Conservation (phyloP, 2,113 vertebrate species). For the Origma solitaria region DNA sequence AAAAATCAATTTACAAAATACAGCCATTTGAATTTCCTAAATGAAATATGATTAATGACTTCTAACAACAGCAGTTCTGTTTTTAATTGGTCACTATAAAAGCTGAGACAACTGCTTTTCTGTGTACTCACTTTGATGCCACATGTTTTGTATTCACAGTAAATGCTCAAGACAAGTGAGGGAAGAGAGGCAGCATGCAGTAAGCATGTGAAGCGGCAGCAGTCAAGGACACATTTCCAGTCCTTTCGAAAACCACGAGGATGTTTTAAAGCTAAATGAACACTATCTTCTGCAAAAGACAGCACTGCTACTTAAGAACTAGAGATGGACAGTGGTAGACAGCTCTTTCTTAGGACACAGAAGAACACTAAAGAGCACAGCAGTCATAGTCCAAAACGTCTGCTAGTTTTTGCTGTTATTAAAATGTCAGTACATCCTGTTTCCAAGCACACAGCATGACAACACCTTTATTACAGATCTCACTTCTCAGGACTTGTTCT, state of each 20-base stretch:
- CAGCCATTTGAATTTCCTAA: background rate
- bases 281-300: background rate
- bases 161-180: background rate
- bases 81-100: background rate
- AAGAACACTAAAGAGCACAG: background rate
- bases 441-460: background rate
- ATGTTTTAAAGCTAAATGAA: background rate
- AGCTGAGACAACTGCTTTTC: background rate
- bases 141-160: accelerated
- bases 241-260: background rate
- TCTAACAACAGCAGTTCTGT: background rate
- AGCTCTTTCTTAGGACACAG: background rate
- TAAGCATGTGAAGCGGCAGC: background rate
- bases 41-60: background rate
- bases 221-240: background rate
- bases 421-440: background rate
- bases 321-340: background rate
- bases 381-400: background rate
- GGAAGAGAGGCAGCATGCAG: background rate
- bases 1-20: background rate
- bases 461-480: background rate
- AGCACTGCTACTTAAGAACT: background rate
- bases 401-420: background rate
- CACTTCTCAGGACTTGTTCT: background rate
- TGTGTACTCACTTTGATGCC: background rate